phyloP scores from a whole-genome alignment of 2,797 vertebrate species.

The Champsocephalus esox region DNA sequence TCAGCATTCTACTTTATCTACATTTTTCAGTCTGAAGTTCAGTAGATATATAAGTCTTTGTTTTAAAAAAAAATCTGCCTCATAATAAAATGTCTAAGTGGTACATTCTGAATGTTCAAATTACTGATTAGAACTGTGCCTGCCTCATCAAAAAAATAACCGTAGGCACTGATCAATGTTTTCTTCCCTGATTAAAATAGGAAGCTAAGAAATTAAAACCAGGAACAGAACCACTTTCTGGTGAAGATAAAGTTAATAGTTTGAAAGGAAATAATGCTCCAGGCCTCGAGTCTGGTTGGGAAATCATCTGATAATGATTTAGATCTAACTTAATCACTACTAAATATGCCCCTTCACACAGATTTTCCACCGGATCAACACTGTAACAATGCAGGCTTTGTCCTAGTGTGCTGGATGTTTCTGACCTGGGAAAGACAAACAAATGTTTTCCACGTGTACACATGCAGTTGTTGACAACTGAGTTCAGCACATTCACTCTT shows the following conservation, averaged over 20 bases:
- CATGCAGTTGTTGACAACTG: constrained; percentile 46
- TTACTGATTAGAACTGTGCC: not conserved
- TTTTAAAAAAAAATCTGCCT: no score
- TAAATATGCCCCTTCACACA: constrained; percentile 18
- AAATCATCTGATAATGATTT: constrained; percentile 39
- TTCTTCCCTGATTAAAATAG: constrained; percentile 10
- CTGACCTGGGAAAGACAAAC: constrained; percentile 50
- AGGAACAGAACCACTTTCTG: constrained; percentile 13
- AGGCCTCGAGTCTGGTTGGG: constrained; percentile 1
- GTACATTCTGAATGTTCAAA: constrained; percentile 14
- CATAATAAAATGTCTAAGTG: no score
- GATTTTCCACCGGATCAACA: constrained; percentile 36
- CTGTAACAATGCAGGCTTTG: constrained; percentile 53
- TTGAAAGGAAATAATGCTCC: constrained; percentile 3
- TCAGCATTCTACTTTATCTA: no score
- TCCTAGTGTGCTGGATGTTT: constrained; percentile 47
- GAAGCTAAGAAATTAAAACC: constrained; percentile 19
- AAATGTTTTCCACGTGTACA: constrained; percentile 51
- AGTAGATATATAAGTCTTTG: no score
- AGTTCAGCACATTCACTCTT: constrained; percentile 64
- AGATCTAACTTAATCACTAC: constrained; percentile 25
- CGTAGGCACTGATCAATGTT: not conserved
- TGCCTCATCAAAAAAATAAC: constrained; percentile 10
- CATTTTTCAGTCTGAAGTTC: no score
- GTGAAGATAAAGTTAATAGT: constrained; percentile 9